These are phyloP conservation scores for Drosophila hamatofila DNA, from an alignment of 2,888 invertebrate genomes.

Conservation along the genomic window DNA sequence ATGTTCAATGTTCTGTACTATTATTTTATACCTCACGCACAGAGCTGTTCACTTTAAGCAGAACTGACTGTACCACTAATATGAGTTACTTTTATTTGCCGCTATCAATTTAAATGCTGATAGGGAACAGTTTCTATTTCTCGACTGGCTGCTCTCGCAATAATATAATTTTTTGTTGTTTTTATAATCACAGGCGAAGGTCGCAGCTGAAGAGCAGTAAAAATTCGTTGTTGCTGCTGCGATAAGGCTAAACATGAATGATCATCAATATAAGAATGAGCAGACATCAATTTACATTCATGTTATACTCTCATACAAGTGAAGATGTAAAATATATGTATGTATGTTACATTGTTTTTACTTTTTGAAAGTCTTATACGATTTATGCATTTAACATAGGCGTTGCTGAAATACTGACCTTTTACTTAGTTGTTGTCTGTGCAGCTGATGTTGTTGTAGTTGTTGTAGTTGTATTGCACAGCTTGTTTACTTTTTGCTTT, in stretches of 20 bases:
- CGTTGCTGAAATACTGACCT: constrained; percentile 63
- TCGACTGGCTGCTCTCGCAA: constrained; percentile 13
- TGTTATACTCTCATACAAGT: background rate
- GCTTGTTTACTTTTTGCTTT: constrained; percentile 69
- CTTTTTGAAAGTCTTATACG: constrained; percentile 15
- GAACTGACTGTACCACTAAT: background rate
- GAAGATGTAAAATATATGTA: background rate
- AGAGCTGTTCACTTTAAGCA: background rate
- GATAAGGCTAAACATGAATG: constrained; percentile 27
- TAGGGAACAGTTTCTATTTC: constrained; percentile 19
- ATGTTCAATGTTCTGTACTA: background rate
- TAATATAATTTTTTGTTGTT: constrained; percentile 1
- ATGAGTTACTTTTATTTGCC: constrained; percentile 14
- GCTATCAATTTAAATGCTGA: constrained; percentile 35
- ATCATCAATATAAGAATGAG: constrained; percentile 16
- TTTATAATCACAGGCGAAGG: constrained; percentile 35
- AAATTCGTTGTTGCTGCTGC: constrained; percentile 18
- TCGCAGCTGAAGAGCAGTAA: constrained; percentile 36
- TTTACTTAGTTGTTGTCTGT: constrained; percentile 36
- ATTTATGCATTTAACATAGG: constrained; percentile 2
- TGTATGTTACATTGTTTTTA: background rate
- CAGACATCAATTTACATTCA: background rate
- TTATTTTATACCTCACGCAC: background rate
- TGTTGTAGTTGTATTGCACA: constrained; percentile 33
- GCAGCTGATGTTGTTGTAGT: constrained; percentile 29